Evolutionary conservation across 2,113 vertebrate species (phyloP), one percentile per base, ranked within the genome.

Genomic region (Sitta europaea): DNA sequence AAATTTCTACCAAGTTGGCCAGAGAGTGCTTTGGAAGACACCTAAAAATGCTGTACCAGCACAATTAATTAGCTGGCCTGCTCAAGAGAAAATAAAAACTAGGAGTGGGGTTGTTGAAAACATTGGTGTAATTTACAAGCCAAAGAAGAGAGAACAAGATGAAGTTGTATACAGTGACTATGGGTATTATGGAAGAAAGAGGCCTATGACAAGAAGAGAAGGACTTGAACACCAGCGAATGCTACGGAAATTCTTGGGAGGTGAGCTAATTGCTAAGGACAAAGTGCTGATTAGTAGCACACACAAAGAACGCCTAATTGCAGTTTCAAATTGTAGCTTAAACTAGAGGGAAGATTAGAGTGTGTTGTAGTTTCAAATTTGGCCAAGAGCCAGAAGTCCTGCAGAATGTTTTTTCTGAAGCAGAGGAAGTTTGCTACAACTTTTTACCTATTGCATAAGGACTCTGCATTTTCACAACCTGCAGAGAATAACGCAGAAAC

Each of bases 21-120:
- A 96, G 84, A 76, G 88, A 48, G 71, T 97, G 48, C 62, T 98
- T 71, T 98, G 97, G 96, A 97, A 94, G 58, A 83, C 93, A 61
- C 77, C 90, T 40, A 90, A 78, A 95, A 91, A 83, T 29, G 68
- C 29, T 57, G 22, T 96, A 33, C 80, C 97, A 3, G 74, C 91
- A 67, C 96, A 97, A 2, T 29, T 97, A 33, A 88, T 95, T 85
- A 88, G 86, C 53, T 97, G 95, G 96, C 97, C 97, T 66, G 53
- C 58, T 88, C 90, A 86, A 93, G 93, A 97, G 47, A 97, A 94
- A 82, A 50, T 50, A 35, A 96, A 92, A 91, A 16, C 53, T 14
- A 94, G 90, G 79, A 84, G 86, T 23, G 74, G 76, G 25, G 4
- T 91, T 74, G 50, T 53, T 74, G 92, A 95, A 80, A 77, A 68